Evolutionary conservation across 1,140 invertebrate genomes (phyloP).

Genomic region (Apis dorsata): DNA sequence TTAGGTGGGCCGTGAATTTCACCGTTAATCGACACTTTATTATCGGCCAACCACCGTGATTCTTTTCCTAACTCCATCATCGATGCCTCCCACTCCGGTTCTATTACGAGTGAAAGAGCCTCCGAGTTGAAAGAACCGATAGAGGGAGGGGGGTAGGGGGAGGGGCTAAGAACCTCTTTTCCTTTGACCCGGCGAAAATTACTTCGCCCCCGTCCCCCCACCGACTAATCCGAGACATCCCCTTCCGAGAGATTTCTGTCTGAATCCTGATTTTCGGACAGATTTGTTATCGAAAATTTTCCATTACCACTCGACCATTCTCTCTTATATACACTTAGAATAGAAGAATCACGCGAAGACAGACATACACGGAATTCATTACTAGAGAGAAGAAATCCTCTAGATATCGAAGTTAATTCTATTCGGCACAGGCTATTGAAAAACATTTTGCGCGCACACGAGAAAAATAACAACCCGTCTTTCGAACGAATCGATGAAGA

Average conservation of each 20-base stretch:
- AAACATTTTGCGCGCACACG: too few relatives aligned
- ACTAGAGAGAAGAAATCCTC: too few relatives aligned
- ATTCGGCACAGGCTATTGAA: too few relatives aligned
- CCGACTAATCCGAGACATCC: slow-evolving; percentile 22
- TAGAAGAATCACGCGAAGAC: too few relatives aligned
- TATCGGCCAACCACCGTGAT: slow-evolving; percentile 35
- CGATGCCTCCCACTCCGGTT: slow-evolving; percentile 43
- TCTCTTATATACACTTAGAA: not conserved
- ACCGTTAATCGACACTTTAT: slow-evolving; percentile 53
- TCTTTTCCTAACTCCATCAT: slow-evolving; percentile 57
- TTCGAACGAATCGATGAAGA: too few relatives aligned
- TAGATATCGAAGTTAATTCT: too few relatives aligned
- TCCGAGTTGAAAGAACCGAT: slow-evolving; percentile 38
- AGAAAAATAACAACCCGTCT: too few relatives aligned
- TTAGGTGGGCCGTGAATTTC: not conserved
- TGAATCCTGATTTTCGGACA: slow-evolving; percentile 32
- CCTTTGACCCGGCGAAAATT: slow-evolving; percentile 33
- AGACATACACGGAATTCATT: too few relatives aligned
- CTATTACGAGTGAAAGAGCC: slow-evolving; percentile 51
- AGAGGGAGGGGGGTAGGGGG: not conserved
- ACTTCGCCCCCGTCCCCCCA: not conserved
- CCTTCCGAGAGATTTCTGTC: slow-evolving; percentile 10
- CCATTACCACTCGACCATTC: not conserved
- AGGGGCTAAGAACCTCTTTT: not conserved
- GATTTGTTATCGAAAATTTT: not conserved